Conservation (phyloP, 2,888 invertebrate species). For the Clitarchus hookeri region DNA sequence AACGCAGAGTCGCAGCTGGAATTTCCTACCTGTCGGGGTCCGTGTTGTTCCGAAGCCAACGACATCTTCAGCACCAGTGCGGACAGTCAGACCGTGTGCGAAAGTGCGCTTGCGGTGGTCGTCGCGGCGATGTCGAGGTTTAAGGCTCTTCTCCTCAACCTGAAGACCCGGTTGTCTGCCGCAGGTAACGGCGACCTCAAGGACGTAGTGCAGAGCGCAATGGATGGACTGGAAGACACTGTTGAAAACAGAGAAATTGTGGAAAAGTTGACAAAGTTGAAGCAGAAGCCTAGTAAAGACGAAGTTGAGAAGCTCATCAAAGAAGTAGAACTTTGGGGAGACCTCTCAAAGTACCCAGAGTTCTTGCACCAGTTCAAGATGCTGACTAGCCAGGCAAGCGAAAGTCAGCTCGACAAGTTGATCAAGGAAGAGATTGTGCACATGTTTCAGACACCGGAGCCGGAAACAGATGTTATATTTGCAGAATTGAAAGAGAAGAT, state of each 20-base stretch:
- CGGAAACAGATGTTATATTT: neutral
- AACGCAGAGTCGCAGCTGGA: slow-evolving; percentile 20
- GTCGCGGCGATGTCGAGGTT: neutral
- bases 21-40: neutral
- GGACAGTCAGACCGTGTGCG: neutral
- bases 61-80: slow-evolving; percentile 2
- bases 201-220: neutral
- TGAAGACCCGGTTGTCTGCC: neutral
- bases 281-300: neutral
- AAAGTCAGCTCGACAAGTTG: slow-evolving; percentile 17
- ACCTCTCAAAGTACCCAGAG: slow-evolving; percentile 1
- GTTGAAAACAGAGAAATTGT: neutral
- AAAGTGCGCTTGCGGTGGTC: neutral
- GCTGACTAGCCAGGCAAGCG: slow-evolving; percentile 19
- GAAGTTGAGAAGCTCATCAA: slow-evolving; percentile 21
- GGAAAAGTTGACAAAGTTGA: slow-evolving; percentile 10
- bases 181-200: neutral
- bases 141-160: neutral
- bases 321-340: slow-evolving; percentile 15
- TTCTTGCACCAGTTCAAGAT: slow-evolving; percentile 17
- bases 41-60: neutral
- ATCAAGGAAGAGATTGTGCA: slow-evolving; percentile 6
- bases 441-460: neutral
- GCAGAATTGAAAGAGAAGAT: slow-evolving; percentile 19
- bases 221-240: neutral